Percentiles rank a stretch among this genome's conserved stretches.
Conservation (phyloP, 2,113 vertebrate species). For the Pseudolaguvia tuberculata region DNA sequence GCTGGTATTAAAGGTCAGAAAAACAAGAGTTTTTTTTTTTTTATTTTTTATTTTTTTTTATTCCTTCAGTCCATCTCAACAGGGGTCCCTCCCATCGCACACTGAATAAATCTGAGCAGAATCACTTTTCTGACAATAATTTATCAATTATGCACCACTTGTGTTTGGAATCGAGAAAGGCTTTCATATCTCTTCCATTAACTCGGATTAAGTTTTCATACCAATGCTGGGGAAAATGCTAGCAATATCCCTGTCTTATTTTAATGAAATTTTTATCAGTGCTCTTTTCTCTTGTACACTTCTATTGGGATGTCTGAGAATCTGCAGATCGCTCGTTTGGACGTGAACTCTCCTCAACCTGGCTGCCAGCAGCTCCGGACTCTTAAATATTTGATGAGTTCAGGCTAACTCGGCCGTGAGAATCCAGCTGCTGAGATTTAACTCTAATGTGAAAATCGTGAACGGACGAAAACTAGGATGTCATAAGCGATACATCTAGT, state of each 20-base stretch:
- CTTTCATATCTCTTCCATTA: conserved; percentile 99
- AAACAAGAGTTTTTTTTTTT: conserved; percentile 77
- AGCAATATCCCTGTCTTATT: conserved; percentile 99
- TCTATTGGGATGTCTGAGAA: conserved; percentile 99
- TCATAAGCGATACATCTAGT: conserved; percentile 98
- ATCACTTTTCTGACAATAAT: conserved; percentile 99
- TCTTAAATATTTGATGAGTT: conserved; percentile 99
- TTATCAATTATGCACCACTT: conserved; percentile 97
- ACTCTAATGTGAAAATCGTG: conserved; percentile 98
- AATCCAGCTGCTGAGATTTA: conserved; percentile 99
- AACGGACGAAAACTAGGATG: conserved; percentile 97
- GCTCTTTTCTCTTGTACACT: conserved; percentile 93
- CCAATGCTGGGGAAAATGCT: conserved; percentile 95
- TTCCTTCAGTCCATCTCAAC: conserved; percentile 24
- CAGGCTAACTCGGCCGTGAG: conserved; percentile 97
- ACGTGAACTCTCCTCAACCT: conserved; percentile 99
- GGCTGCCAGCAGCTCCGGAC: conserved; percentile 91
- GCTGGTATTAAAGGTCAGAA: conserved; percentile 90
- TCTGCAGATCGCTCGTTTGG: conserved; percentile 93
- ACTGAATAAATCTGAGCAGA: conserved; percentile 94
- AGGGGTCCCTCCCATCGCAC: conserved; percentile 76
- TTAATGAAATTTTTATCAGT: conserved; percentile 99
- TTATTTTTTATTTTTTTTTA: too few relatives aligned
- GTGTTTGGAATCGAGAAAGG: conserved; percentile 99
- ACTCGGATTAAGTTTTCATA: conserved; percentile 99